phyloP scores from a whole-genome alignment of 1,140 invertebrate species.

The Musca domestica region DNA sequence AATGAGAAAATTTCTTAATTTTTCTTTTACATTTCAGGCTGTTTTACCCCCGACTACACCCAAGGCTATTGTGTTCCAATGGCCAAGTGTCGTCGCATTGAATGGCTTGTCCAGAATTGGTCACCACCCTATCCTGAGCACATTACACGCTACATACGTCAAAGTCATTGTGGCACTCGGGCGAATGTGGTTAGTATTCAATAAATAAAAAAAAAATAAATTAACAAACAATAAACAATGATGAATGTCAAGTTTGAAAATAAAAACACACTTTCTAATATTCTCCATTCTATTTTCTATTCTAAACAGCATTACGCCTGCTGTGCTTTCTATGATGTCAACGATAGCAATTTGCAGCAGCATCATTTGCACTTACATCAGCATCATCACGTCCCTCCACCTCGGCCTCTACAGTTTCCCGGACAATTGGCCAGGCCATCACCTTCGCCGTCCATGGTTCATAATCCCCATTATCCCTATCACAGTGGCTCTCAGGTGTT shows the following conservation, averaged over 20 bases:
- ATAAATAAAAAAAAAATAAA: not conserved
- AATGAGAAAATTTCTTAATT: too few relatives aligned
- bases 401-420: not conserved
- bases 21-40: not conserved
- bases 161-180: constrained; percentile 9
- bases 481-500: not conserved
- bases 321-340: constrained; percentile 4
- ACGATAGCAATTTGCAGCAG: not conserved
- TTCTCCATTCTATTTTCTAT: not conserved
- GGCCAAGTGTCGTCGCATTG: constrained; percentile 2
- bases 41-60: not conserved
- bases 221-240: too few relatives aligned
- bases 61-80: not conserved
- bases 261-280: not conserved
- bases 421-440: too few relatives aligned
- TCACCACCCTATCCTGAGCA: not conserved
- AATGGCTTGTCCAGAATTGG: constrained; percentile 6
- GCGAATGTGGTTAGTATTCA: not conserved
- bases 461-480: constrained; percentile 3
- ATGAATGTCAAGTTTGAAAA: too few relatives aligned
- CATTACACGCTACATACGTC: not conserved
- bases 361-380: too few relatives aligned
- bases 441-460: not conserved
- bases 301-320: not conserved
- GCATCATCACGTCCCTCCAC: not conserved